Evolutionary conservation across 1,140 invertebrate genomes (phyloP).

Genomic region (Drosophila novamexicana): DNA sequence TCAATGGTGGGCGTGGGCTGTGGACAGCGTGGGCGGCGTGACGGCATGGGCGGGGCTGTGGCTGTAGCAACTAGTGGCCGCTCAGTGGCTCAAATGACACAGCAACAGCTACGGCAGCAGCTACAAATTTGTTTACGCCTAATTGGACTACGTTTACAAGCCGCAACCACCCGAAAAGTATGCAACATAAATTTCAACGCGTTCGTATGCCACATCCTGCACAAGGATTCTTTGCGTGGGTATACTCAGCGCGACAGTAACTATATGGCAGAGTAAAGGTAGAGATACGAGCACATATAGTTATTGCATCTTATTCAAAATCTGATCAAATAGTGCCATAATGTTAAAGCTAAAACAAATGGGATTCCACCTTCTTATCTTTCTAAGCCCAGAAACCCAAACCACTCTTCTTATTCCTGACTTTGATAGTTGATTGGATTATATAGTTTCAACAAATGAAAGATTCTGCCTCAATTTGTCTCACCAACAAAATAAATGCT

Average conservation of each 20-base stretch:
- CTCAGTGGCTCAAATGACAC: slow-evolving; percentile 64
- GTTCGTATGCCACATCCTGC: slow-evolving; percentile 16
- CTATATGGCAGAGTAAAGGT: background rate
- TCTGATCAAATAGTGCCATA: too few species aligned
- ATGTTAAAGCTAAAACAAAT: too few species aligned
- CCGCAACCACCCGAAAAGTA: slow-evolving; percentile 46
- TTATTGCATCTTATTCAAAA: too few species aligned
- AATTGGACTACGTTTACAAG: slow-evolving; percentile 79
- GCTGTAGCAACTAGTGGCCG: slow-evolving; percentile 71
- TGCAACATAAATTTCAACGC: slow-evolving; percentile 45
- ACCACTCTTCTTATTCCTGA: too few species aligned
- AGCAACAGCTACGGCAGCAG: slow-evolving; percentile 55
- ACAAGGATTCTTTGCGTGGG: background rate
- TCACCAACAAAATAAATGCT: background rate
- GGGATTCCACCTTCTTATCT: too few species aligned
- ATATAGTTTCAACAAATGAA: too few species aligned
- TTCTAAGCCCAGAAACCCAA: too few species aligned
- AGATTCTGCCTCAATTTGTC: background rate
- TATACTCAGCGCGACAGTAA: background rate
- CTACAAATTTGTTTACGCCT: slow-evolving; percentile 80
- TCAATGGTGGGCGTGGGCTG: slow-evolving; percentile 36
- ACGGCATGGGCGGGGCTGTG: background rate
- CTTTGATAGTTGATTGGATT: too few species aligned
- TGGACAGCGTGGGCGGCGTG: slow-evolving; percentile 9
- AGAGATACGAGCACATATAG: too few species aligned